Percentiles rank a stretch among this genome's conserved stretches.
These are phyloP conservation scores for Leptinotarsa undecemlineata DNA, from an alignment of 1,140 invertebrate genomes.

Conservation along the genomic window DNA sequence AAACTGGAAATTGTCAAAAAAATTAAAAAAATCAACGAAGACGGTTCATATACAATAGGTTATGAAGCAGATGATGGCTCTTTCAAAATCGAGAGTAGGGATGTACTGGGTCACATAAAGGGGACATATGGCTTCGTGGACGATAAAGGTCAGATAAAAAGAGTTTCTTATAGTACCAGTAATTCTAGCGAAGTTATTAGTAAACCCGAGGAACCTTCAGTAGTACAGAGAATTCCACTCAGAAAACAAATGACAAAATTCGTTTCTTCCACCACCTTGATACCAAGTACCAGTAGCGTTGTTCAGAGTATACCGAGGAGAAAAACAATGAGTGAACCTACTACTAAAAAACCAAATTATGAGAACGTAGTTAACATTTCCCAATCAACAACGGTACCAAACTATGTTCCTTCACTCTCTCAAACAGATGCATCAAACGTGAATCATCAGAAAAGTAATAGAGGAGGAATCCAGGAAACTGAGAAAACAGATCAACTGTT, in stretches of 20 bases:
- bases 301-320: constrained; percentile 66
- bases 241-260: constrained; percentile 40
- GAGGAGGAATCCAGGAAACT: too few relatives aligned
- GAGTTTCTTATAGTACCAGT: constrained; percentile 77
- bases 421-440: constrained; percentile 29
- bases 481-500: too few relatives aligned
- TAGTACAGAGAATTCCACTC: constrained; percentile 58
- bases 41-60: constrained; percentile 83
- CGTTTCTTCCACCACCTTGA: constrained; percentile 49
- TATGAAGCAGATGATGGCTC: constrained; percentile 84
- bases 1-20: constrained; percentile 71
- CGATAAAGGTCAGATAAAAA: constrained; percentile 76
- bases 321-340: constrained; percentile 51
- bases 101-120: constrained; percentile 79
- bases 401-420: too few relatives aligned
- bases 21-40: constrained; percentile 79
- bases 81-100: constrained; percentile 82
- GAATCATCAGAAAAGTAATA: too few relatives aligned
- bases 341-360: constrained; percentile 46
- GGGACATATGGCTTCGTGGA: constrained; percentile 87
- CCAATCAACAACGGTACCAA: too few relatives aligned
- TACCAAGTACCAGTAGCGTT: constrained; percentile 57
- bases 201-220: constrained; percentile 58
- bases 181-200: constrained; percentile 61
- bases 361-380: constrained; percentile 54